Base-by-base conservation (phyloP, 2,797 vertebrate species). In the Gallinago stenura region DNA sequence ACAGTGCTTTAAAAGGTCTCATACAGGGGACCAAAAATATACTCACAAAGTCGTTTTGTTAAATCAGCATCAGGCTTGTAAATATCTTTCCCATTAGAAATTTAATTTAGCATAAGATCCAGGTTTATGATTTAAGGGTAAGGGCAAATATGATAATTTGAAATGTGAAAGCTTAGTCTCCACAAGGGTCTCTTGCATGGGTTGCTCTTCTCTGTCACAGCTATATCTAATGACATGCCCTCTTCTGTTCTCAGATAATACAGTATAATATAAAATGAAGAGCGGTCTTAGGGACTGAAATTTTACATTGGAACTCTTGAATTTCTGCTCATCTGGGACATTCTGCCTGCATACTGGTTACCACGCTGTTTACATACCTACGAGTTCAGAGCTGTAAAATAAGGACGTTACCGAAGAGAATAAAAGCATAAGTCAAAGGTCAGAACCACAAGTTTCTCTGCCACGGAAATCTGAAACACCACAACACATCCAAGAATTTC, bases 141-240 rank as follows among this genome's bases (percentile, higher is more conserved):
- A 80, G 14, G 25, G 25, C 17, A 87, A 85, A 78, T 50, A 75
- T 1, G 19, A 85, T 30, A 64, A 85, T 50, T 43, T 56, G 61
- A 85, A 87, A 81, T 54, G 24, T 10, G 35, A 62, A 68, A 80
- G 15, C 18, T 83, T 57, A 15, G 10, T 25, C 15, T 73, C 53
- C n/a, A 51, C 25, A 41, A 69, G 37, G 30, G 3, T 53, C 4
- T 61, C 51, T 35, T 1, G 0, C 9, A 11, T 8, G 7, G 9
- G 41, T 31, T 57, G 37, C 26, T 85, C 6, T 8, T 64, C 61
- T 82, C 71, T 4, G 1, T 43, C 33, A 61, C 30, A 72, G 46
- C 45, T 79, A 0, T 51, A 35, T n/a, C 31, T 39, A 62, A 77
- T 30, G 9, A 50, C 19, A 26, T 26, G 7, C 10, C 25, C 70